Evolutionary conservation across 2,797 vertebrate species (phyloP).

Genomic region (Heterohyrax brucei): DNA sequence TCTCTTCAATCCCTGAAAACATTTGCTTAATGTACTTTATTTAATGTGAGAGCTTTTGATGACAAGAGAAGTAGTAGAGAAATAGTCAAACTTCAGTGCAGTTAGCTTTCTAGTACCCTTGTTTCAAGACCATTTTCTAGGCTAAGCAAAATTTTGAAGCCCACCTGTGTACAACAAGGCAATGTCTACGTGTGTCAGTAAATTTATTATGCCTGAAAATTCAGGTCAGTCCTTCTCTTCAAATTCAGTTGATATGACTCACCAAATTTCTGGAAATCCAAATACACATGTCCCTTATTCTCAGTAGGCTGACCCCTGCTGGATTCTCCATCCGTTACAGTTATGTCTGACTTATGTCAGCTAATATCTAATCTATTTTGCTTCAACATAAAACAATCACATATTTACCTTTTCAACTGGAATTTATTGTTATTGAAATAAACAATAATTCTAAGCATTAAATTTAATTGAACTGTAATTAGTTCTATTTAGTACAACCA

Average conservation of each 20-base stretch:
- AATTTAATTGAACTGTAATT: constrained; percentile 77
- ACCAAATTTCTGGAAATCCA: background rate
- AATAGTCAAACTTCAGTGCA: background rate
- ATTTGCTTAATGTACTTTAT: background rate
- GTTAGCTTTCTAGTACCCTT: background rate
- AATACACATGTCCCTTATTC: background rate
- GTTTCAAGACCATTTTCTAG: background rate
- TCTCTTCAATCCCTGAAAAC: background rate
- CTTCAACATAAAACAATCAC: constrained; percentile 48
- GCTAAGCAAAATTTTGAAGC: background rate
- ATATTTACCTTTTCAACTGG: constrained; percentile 64
- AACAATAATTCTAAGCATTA: constrained; percentile 73
- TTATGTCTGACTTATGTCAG: background rate
- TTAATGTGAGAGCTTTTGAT: background rate
- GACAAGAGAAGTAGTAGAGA: background rate
- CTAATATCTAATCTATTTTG: background rate
- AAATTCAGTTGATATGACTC: background rate
- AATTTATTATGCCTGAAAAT: background rate
- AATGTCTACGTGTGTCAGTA: background rate
- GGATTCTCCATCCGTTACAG: background rate
- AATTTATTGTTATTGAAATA: constrained; percentile 77
- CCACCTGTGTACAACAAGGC: background rate
- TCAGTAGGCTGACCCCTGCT: background rate
- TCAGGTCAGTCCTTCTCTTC: background rate
- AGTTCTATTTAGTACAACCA: constrained; percentile 64